Conservation (phyloP, 2,888 invertebrate genomes). For the Conistra vaccinii region DNA sequence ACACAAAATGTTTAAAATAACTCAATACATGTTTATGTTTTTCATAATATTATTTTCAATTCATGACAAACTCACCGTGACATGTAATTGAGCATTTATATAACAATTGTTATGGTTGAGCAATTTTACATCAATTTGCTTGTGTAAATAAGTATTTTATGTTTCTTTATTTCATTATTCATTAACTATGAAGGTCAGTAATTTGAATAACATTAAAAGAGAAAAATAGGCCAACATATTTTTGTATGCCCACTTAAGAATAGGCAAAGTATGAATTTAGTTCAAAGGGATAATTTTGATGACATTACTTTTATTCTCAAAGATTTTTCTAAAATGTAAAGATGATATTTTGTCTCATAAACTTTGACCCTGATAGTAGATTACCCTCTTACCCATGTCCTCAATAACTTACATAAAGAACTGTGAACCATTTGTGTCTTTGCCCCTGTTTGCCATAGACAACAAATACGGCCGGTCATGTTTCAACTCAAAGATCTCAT, state of each 20-base stretch:
- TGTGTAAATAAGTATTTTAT: background rate
- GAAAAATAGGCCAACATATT: too few species aligned
- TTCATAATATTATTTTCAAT: constrained; percentile 3
- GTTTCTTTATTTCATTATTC: background rate
- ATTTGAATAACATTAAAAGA: background rate
- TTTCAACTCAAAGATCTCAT: constrained; percentile 97
- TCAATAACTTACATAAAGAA: constrained; percentile 98
- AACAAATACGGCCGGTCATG: constrained; percentile 97
- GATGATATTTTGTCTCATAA: background rate
- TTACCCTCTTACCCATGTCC: constrained; percentile 72
- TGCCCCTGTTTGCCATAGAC: constrained; percentile 99
- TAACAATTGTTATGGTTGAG: constrained; percentile 1
- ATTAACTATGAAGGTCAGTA: background rate
- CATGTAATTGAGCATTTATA: constrained; percentile 4
- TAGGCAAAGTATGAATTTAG: too few species aligned
- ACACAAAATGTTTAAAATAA: background rate
- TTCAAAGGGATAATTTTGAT: too few species aligned
- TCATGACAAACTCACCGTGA: background rate
- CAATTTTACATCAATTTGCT: constrained; percentile 7
- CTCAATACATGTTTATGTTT: constrained; percentile 2
- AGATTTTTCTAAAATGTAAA: background rate
- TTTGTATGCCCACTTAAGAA: too few species aligned
- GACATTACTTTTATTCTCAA: too few species aligned
- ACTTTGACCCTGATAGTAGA: background rate
- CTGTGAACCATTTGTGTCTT: constrained; percentile 99